These are phyloP conservation scores for Pseudococcus longispinus DNA, from an alignment of 2,888 invertebrate species.

Conservation along the genomic window DNA sequence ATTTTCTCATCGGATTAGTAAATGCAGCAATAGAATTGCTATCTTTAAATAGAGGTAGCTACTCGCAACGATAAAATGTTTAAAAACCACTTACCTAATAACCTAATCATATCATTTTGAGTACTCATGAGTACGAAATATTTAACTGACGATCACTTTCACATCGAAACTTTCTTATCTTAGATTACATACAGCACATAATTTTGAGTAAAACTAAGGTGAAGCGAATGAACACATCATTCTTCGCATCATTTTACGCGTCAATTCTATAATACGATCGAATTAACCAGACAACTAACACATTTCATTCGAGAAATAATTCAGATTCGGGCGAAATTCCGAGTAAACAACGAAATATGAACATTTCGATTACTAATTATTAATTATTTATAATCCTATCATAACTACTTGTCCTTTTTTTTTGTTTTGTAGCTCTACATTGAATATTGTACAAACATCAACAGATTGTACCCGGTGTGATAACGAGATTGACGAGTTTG, in stretches of 20 bases:
- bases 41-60: background rate
- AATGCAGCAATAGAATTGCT: background rate
- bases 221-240: background rate
- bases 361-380: background rate
- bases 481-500: background rate
- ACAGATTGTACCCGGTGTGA: conserved; percentile 31
- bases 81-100: conserved; percentile 47
- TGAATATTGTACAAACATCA: conserved; percentile 16
- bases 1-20: background rate
- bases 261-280: background rate
- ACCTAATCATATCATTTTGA: conserved; percentile 55
- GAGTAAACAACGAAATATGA: background rate
- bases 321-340: background rate
- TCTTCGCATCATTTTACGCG: background rate
- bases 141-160: conserved; percentile 27
- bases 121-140: conserved; percentile 47
- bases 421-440: conserved; percentile 28
- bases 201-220: background rate
- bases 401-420: background rate
- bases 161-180: background rate
- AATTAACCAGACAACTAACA: background rate
- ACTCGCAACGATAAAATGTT: background rate
- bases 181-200: background rate
- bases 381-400: conserved; percentile 23
- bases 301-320: background rate